Base-by-base conservation (phyloP, 1,140 invertebrate genomes). In the Neotoxoptera formosana region DNA sequence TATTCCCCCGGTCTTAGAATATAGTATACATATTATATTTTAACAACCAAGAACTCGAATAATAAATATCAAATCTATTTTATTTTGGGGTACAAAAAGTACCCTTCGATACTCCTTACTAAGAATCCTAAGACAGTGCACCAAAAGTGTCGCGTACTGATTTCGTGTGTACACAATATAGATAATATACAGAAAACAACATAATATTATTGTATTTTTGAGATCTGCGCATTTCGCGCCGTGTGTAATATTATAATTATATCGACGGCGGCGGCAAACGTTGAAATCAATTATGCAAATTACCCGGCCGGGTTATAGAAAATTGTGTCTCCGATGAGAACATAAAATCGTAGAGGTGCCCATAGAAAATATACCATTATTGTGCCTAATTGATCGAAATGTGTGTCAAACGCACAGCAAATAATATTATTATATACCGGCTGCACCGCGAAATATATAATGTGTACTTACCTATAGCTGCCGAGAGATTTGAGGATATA, bases 381-480 rank as follows among this genome's bases (percentile, higher is more conserved):
- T 76, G 30, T n/a, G n/a, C 14, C 60, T 76, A 76, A 76, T 76
- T 83, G 34, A 83, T 83, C 76, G 34, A 83, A 83, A 83, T 83
- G 76, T 83, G 34, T 83, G 76, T 83, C 76, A 36, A 83, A 36
- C 76, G 34, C 34, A 36, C 34, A 17, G n/a, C 14, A 76, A 76
- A 76, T 20, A 76, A 76, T 20, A n/a, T 76, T 30, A 76, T 76
- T n/a, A 76, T n/a, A 76, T 76, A n/a, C 14, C 14, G n/a, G 17
- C n/a, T 76, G 17, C n/a, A 34, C 6, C n/a, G 60, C 7, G 21
- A n/a, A 30, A 0, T 60, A 67, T 67, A 67, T 25, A 8, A 60
- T 23, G 11, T 11, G 41, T 41, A 41, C 41, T 41, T 41, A 30
- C 14, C 30, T n/a, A 67, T n/a, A 67, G 30, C 14, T 76, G 14